phyloP scores from a whole-genome alignment of 1,140 invertebrate species.

The Scaptomyza pallida region DNA sequence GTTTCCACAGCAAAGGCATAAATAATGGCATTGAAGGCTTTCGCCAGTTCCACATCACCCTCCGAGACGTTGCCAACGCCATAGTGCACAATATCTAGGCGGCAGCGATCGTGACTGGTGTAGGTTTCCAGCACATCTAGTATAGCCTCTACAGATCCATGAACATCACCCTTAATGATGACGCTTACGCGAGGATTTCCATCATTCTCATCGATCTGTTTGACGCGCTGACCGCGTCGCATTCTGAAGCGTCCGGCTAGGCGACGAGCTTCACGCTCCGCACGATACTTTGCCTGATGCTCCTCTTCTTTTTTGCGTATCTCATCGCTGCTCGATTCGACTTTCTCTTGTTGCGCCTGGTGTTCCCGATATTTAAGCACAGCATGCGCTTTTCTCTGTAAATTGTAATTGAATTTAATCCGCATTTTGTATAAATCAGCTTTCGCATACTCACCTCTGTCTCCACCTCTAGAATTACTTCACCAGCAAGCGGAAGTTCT shows the following conservation, averaged over 20 bases:
- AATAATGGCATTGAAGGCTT: slow-evolving; percentile 92
- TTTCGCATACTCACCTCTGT: slow-evolving; percentile 85
- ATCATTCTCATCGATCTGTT: slow-evolving; percentile 84
- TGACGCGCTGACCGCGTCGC: slow-evolving; percentile 85
- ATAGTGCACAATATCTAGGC: slow-evolving; percentile 94
- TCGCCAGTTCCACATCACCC: slow-evolving; percentile 93
- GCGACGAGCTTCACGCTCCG: slow-evolving; percentile 87
- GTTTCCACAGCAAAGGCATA: slow-evolving; percentile 93
- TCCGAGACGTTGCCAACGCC: slow-evolving; percentile 94
- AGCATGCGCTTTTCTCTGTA: slow-evolving; percentile 88
- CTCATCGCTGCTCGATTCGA: slow-evolving; percentile 85
- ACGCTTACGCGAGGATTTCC: slow-evolving; percentile 85
- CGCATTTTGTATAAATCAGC: too few species aligned
- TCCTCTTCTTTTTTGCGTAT: slow-evolving; percentile 89
- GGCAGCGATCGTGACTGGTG: slow-evolving; percentile 89
- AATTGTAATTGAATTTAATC: neutral
- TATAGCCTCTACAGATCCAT: slow-evolving; percentile 97
- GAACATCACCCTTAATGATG: slow-evolving; percentile 91
- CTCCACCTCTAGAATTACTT: slow-evolving; percentile 92
- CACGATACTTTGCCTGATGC: slow-evolving; percentile 89
- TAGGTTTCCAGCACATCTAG: slow-evolving; percentile 96
- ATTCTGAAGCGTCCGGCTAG: slow-evolving; percentile 85
- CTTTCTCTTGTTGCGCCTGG: slow-evolving; percentile 87
- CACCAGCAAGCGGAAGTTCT: slow-evolving; percentile 93
- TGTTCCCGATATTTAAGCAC: slow-evolving; percentile 88